phyloP scores from a whole-genome alignment of 2,888 invertebrate genomes.

The Nemurella pictetii region DNA sequence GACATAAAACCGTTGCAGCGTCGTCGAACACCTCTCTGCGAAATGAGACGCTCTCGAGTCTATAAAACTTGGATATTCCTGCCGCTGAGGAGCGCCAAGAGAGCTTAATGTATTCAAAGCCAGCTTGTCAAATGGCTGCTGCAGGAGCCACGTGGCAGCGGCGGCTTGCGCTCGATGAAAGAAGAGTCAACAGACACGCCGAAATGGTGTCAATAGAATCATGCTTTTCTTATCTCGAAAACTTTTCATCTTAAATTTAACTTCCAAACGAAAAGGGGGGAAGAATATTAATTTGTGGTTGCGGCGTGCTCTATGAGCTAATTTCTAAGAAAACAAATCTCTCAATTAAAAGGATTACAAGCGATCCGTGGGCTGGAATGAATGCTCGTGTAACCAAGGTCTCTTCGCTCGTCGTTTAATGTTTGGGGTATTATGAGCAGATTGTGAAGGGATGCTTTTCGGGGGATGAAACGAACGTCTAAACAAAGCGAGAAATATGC shows the following conservation, averaged over 20 bases:
- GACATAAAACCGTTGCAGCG: not conserved
- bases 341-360: not conserved
- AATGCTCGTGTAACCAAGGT: not conserved
- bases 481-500: not conserved
- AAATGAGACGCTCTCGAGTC: constrained; percentile 10
- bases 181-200: not conserved
- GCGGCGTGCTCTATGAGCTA: not conserved
- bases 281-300: not conserved
- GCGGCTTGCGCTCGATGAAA: too few relatives aligned
- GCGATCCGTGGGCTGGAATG: not conserved
- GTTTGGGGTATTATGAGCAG: not conserved
- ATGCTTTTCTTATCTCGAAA: not conserved
- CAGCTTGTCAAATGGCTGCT: not conserved
- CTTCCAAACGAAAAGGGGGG: not conserved
- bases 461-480: not conserved
- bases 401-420: not conserved
- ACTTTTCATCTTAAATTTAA: not conserved
- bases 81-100: not conserved
- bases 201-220: not conserved
- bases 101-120: not conserved
- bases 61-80: constrained; percentile 1
- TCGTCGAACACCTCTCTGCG: not conserved
- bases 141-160: not conserved
- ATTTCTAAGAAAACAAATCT: not conserved
- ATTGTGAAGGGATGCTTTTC: not conserved